phyloP scores from a whole-genome alignment of 2,888 invertebrate genomes.

The Philonicus albiceps region DNA sequence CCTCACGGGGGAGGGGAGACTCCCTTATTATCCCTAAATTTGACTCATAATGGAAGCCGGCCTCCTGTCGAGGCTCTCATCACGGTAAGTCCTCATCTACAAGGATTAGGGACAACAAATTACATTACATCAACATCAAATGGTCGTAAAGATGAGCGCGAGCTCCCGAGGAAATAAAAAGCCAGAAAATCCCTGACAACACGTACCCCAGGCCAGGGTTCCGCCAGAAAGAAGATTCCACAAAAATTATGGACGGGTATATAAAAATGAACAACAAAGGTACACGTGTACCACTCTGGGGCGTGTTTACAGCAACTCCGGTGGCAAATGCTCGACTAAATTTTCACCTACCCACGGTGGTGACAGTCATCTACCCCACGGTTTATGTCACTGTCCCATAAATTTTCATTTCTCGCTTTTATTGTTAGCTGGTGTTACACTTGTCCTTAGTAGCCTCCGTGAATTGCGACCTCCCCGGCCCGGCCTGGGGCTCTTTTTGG shows the following conservation, averaged over 20 bases:
- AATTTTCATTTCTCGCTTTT: conserved; percentile 41
- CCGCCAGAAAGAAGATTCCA: neutral
- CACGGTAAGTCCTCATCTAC: conserved; percentile 40
- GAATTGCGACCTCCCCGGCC: neutral
- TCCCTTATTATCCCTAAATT: neutral
- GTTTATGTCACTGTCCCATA: conserved; percentile 36
- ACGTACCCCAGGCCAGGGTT: neutral
- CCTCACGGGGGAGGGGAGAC: neutral
- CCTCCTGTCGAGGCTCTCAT: conserved; percentile 15
- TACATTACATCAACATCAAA: conserved; percentile 42
- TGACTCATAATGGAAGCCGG: conserved; percentile 16
- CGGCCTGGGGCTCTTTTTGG: neutral
- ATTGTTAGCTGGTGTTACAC: conserved; percentile 36
- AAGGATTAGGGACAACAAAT: conserved; percentile 43
- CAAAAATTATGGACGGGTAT: conserved; percentile 35
- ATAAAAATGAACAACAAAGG: conserved; percentile 34
- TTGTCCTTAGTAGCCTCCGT: conserved; percentile 24
- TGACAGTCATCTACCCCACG: conserved; percentile 27
- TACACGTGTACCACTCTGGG: conserved; percentile 4
- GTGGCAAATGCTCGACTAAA: conserved; percentile 23
- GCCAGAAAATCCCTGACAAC: conserved; percentile 7
- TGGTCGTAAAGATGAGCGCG: conserved; percentile 10
- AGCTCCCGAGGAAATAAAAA: neutral
- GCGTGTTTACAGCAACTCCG: conserved; percentile 28
- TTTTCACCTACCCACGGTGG: conserved; percentile 16